A percentile compares a stretch with the other conserved stretches of the same genome.
phyloP scores from a whole-genome alignment of 53 echinoderm and acorn worm species.

The Hippasteria phrygiana region DNA sequence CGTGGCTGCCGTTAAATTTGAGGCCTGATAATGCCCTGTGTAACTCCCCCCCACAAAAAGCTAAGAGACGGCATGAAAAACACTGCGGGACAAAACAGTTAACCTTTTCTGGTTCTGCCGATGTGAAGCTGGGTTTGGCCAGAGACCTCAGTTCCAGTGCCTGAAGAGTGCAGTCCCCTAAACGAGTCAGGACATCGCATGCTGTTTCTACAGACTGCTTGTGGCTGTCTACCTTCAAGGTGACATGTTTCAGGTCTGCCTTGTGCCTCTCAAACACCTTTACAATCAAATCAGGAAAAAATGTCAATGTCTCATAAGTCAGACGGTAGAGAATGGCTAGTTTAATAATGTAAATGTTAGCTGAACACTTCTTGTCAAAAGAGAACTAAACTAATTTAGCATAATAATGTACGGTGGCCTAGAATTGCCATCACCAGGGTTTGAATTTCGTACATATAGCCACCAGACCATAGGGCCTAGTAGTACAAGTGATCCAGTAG shows the following conservation, averaged over 20 bases:
- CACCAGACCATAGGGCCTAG: too few species aligned
- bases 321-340: too few species aligned
- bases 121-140: constrained; percentile 71
- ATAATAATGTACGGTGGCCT: too few species aligned
- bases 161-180: constrained; percentile 84
- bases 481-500: too few species aligned
- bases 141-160: constrained; percentile 85
- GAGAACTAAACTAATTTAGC: too few species aligned
- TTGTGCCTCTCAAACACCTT: constrained; percentile 85
- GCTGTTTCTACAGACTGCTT: constrained; percentile 78
- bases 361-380: too few species aligned
- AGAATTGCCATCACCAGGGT: too few species aligned
- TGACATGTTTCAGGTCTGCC: constrained; percentile 80
- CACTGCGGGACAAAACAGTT: background rate
- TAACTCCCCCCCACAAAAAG: too few species aligned
- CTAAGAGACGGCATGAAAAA: background rate
- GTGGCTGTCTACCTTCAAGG: constrained; percentile 87
- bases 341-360: too few species aligned
- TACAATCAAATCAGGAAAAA: background rate
- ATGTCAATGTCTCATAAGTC: background rate
- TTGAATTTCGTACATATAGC: too few species aligned
- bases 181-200: constrained; percentile 79
- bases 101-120: constrained; percentile 68
- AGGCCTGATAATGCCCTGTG: too few species aligned
- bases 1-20: too few species aligned